Base-by-base conservation (phyloP, 2,797 vertebrate genomes). In the Pogonophryne albipinna region DNA sequence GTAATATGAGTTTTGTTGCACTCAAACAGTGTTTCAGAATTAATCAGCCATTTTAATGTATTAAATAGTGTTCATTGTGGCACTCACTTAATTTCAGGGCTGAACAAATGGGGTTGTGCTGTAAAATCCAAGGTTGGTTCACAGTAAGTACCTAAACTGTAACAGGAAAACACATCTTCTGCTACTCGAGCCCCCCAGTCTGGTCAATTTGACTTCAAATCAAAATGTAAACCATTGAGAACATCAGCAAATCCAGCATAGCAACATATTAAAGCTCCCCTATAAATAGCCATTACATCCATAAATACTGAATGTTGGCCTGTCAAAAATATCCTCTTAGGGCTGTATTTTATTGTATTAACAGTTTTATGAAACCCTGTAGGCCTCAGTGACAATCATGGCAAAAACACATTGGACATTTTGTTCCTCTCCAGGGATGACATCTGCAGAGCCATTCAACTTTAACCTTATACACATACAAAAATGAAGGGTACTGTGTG, bases 361-460 rank as follows among this genome's bases (percentile, higher is more conserved):
- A 56, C 41, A 71, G 64, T 55, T 63, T 20, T 56, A 42, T 71
- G 34, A 67, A 41, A 11, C 66, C 50, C 15, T 38, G 15, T 13
- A 49, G 23, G 44, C 6, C n/a, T 66, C 1, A 50, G n/a, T 20
- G 19, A 13, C 1, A 3, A 31, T 55, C 44, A 19, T 38, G 0
- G 13, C 53, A 61, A n/a, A 76, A 72, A 64, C 51, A 57, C 45
- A 23, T 12, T 17, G n/a, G 16, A 46, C 19, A 63, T 58, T 71
- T 65, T 62, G 53, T 66, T 57, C 71, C 41, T 23, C 78, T 76
- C 45, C 52, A 45, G 49, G 52, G 66, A 79, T 45, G 61, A 75
- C 67, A 60, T 80, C 72, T 75, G 78, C 69, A 60, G 50, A 73
- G 71, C 20, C 52, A 71, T 82, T 66, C 62, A 79, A 80, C 59